These are phyloP conservation scores for Drosophila lacicola DNA, from an alignment of 2,888 invertebrate genomes.

Conservation along the genomic window DNA sequence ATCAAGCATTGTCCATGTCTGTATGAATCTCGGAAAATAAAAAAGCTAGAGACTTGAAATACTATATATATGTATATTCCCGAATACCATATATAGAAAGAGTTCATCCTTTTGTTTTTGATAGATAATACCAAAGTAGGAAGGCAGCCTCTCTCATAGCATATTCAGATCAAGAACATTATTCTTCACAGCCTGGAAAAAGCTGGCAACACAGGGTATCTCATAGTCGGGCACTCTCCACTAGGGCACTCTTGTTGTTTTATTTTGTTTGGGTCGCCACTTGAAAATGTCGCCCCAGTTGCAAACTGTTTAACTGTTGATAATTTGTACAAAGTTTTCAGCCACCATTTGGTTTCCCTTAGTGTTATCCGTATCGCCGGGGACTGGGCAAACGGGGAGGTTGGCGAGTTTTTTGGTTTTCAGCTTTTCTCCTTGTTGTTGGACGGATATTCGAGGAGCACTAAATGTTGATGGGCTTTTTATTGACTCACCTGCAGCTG, in stretches of 20 bases:
- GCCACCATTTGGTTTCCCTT: conserved; percentile 42
- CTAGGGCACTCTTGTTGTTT: background rate
- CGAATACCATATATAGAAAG: too few species aligned
- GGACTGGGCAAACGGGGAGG: background rate
- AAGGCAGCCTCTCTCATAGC: too few species aligned
- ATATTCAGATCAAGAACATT: too few species aligned
- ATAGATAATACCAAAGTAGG: too few species aligned
- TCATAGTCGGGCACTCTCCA: background rate
- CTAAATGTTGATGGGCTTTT: conserved; percentile 67
- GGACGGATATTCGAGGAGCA: conserved; percentile 43
- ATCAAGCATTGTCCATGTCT: too few species aligned
- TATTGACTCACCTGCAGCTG: conserved; percentile 62
- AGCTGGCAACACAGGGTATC: background rate
- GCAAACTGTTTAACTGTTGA: conserved; percentile 64
- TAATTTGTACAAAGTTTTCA: conserved; percentile 70
- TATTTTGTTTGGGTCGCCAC: conserved; percentile 25
- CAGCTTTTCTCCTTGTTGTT: conserved; percentile 19
- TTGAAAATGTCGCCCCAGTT: conserved; percentile 64
- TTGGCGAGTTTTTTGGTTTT: conserved; percentile 20
- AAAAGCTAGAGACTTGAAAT: too few species aligned
- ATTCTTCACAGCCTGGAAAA: too few species aligned
- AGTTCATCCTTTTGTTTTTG: too few species aligned
- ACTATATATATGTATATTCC: too few species aligned
- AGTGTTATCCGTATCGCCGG: conserved; percentile 6
- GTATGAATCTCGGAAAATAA: too few species aligned